These are phyloP conservation scores for Hololepta plana DNA, from an alignment of 2,888 invertebrate genomes.

Conservation along the genomic window DNA sequence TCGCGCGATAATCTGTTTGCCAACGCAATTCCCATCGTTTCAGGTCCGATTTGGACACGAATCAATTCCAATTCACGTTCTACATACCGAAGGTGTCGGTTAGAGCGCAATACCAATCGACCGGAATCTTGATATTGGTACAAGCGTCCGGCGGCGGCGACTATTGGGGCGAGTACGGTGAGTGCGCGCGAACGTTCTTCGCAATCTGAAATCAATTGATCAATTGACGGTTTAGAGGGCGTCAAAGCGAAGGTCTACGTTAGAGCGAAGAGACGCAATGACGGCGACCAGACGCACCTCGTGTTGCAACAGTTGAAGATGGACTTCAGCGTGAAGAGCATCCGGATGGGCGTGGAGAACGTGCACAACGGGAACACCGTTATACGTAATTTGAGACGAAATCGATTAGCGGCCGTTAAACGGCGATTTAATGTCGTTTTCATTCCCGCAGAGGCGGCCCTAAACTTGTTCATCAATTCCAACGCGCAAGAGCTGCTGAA, in stretches of 20 bases:
- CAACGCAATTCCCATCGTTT: slow-evolving; percentile 12
- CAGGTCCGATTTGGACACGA: slow-evolving; percentile 58
- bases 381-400: slow-evolving; percentile 41
- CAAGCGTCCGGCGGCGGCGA: slow-evolving; percentile 74
- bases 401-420: not conserved
- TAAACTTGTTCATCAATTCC: slow-evolving; percentile 73
- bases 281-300: slow-evolving; percentile 48
- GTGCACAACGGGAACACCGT: slow-evolving; percentile 65
- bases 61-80: slow-evolving; percentile 66
- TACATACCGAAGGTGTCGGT: slow-evolving; percentile 66
- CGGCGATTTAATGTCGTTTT: slow-evolving; percentile 1
- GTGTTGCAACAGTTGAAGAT: slow-evolving; percentile 61
- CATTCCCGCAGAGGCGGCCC: slow-evolving; percentile 48
- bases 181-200: slow-evolving; percentile 10
- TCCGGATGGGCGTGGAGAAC: slow-evolving; percentile 74
- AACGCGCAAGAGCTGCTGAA: slow-evolving; percentile 69
- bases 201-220: slow-evolving; percentile 1
- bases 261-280: slow-evolving; percentile 40
- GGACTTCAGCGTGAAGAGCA: slow-evolving; percentile 69
- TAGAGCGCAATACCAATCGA: slow-evolving; percentile 62
- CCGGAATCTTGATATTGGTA: slow-evolving; percentile 60
- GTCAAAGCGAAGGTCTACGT: slow-evolving; percentile 73
- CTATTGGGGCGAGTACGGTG: slow-evolving; percentile 81
- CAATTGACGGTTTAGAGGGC: slow-evolving; percentile 37
- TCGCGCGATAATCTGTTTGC: not conserved